Conservation (phyloP, 2,113 vertebrate genomes). For the Limanda limanda region DNA sequence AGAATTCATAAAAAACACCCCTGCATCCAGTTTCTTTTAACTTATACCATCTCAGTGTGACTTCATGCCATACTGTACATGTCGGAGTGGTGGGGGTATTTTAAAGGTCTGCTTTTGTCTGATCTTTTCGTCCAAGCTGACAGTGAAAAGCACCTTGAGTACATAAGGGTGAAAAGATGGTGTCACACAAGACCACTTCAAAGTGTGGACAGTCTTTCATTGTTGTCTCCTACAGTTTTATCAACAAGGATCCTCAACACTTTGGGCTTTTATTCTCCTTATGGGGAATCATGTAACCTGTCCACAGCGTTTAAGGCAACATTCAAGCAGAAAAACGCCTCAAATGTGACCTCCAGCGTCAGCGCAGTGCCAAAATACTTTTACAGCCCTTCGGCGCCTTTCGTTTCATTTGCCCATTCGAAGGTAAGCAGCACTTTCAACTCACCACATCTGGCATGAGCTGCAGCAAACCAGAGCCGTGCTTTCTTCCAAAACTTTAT, state of each 20-base stretch:
- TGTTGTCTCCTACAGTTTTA: slow-evolving; percentile 50
- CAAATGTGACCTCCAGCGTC: slow-evolving; percentile 40
- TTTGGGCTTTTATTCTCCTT: slow-evolving; percentile 12
- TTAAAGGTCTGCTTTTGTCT: slow-evolving; percentile 42
- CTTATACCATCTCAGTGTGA: slow-evolving; percentile 20
- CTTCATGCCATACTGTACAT: slow-evolving; percentile 25
- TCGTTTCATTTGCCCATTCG: slow-evolving; percentile 54
- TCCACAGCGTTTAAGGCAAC: slow-evolving; percentile 56
- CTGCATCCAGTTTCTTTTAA: slow-evolving; percentile 31
- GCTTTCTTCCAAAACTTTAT: slow-evolving; percentile 43
- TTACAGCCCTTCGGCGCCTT: slow-evolving; percentile 53
- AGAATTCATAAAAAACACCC: slow-evolving; percentile 19
- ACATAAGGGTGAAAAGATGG: slow-evolving; percentile 48
- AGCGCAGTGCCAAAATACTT: slow-evolving; percentile 58
- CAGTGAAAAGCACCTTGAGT: slow-evolving; percentile 57
- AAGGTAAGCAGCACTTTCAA: slow-evolving; percentile 62
- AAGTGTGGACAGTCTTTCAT: slow-evolving; percentile 41
- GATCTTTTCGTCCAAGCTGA: slow-evolving; percentile 31
- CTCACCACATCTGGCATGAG: slow-evolving; percentile 62
- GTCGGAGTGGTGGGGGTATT: slow-evolving; percentile 1
- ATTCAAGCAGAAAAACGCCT: slow-evolving; percentile 46
- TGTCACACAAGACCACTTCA: slow-evolving; percentile 66
- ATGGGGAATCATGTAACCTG: slow-evolving; percentile 50
- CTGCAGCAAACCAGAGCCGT: slow-evolving; percentile 15
- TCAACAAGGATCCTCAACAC: slow-evolving; percentile 35